Base-by-base conservation (phyloP, 1,140 invertebrate genomes). In the Nasonia vitripennis region DNA sequence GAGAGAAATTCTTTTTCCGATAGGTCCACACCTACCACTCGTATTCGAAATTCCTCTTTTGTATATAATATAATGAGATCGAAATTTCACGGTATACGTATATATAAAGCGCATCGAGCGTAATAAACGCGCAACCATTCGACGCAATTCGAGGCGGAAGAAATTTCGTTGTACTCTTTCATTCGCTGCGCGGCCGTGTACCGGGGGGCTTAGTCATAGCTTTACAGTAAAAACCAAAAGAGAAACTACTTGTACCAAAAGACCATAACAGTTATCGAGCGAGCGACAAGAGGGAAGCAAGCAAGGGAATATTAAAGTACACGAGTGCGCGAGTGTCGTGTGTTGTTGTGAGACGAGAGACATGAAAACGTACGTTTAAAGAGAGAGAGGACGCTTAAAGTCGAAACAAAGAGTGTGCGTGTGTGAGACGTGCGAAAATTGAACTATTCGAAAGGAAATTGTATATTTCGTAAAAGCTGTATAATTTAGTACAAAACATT, bases 171-270 rank as follows among this genome's bases (percentile, higher is more conserved):
- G 27, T 27, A 10, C 23, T 74, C 62, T 67, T 79, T 85, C 80
- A 79, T 71, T 81, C 37, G 55, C 55, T 75, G 23, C 55, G 20
- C 55, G 55, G 55, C 55, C 74, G 78, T 86, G 78, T 86, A 82
- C 62, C 79, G 90, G 88, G 90, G 88, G 89, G 89, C 87, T 90
- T 88, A 91, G 90, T 92, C 91, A 91, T 87, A 91, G 91, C 89
- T 92, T 92, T 92, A 92, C 87, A 87, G 88, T 90, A 89, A 91
- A 45, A 91, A 90, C 89, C 91, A 92, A 92, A 92, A 89, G 89
- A 88, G 87, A 77, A 89, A 89, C 73, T 86, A 88, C 84, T 83
- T 78, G 89, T 88, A 89, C 89, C 89, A 91, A 89, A 91, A 88
- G 87, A 84, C 80, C 87, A 75, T 87, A 87, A 87, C 34, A 88